Conservation (phyloP, 2,113 vertebrate species). For the Nansenia antarctica region DNA sequence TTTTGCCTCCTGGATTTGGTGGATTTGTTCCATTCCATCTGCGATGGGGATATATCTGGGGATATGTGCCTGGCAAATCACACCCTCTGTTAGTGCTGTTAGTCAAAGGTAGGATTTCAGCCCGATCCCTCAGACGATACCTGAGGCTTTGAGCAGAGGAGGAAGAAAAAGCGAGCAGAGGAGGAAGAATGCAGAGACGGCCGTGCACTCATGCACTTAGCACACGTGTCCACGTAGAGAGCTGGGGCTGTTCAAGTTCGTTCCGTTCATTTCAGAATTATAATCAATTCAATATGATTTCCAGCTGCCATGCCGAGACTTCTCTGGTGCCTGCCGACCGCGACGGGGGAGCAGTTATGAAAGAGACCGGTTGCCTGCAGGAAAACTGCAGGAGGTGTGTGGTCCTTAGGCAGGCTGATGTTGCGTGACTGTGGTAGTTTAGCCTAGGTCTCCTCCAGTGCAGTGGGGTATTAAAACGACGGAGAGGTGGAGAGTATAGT, state of each 20-base stretch:
- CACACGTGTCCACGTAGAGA: not conserved
- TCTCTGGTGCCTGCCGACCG: too few species aligned
- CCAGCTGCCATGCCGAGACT: too few species aligned
- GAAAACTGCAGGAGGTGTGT: not conserved
- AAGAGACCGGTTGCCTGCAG: not conserved
- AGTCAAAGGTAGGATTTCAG: too few species aligned
- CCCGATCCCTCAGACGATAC: not conserved
- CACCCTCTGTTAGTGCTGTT: too few species aligned
- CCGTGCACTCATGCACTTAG: not conserved
- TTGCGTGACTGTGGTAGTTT: too few species aligned
- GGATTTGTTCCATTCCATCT: not conserved
- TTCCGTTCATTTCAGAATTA: too few species aligned
- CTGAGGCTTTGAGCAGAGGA: not conserved
- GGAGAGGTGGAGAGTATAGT: too few species aligned
- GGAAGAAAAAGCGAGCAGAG: not conserved
- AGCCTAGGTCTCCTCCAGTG: too few species aligned
- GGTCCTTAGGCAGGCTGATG: not conserved
- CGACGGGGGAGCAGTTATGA: not conserved
- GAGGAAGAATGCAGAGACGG: not conserved
- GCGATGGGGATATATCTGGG: too few species aligned
- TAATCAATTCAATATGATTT: too few species aligned
- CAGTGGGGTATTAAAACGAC: too few species aligned
- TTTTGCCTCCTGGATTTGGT: not conserved
- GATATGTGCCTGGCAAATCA: not conserved
- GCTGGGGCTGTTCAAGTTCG: too few species aligned